Evolutionary conservation across 2,888 invertebrate genomes (phyloP).

Genomic region (Pachydiplax longipennis): DNA sequence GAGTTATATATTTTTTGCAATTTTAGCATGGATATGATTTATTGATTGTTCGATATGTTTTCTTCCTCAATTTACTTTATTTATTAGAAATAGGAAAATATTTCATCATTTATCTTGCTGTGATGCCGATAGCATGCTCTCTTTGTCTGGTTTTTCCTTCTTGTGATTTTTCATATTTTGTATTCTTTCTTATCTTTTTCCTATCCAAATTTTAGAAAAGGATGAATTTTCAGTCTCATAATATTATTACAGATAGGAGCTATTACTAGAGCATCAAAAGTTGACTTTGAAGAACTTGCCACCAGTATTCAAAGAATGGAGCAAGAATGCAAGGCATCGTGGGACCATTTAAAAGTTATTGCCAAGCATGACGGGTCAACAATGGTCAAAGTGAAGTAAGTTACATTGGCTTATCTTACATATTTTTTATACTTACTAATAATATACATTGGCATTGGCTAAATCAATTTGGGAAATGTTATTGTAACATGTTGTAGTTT

Average conservation of each 20-base stretch:
- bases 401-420: slow-evolving; percentile 49
- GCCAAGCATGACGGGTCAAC: slow-evolving; percentile 89
- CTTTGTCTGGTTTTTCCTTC: slow-evolving; percentile 9
- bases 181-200: slow-evolving; percentile 51
- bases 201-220: neutral
- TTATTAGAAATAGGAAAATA: too few relatives aligned
- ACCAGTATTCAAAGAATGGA: slow-evolving; percentile 88
- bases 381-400: slow-evolving; percentile 85
- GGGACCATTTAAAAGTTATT: slow-evolving; percentile 94
- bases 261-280: slow-evolving; percentile 88
- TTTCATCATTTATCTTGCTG: neutral
- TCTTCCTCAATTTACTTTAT: too few relatives aligned
- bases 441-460: too few relatives aligned
- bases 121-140: slow-evolving; percentile 1
- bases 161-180: neutral
- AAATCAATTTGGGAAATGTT: too few relatives aligned
- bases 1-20: too few relatives aligned
- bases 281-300: slow-evolving; percentile 93
- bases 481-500: too few relatives aligned
- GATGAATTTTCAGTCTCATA: neutral
- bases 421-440: too few relatives aligned
- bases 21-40: too few relatives aligned
- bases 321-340: slow-evolving; percentile 94
- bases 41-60: too few relatives aligned
- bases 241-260: slow-evolving; percentile 74